Percentiles rank a stretch among this genome's conserved stretches.
Conservation (phyloP, 2,797 vertebrate genomes). For the Salmo trutta region DNA sequence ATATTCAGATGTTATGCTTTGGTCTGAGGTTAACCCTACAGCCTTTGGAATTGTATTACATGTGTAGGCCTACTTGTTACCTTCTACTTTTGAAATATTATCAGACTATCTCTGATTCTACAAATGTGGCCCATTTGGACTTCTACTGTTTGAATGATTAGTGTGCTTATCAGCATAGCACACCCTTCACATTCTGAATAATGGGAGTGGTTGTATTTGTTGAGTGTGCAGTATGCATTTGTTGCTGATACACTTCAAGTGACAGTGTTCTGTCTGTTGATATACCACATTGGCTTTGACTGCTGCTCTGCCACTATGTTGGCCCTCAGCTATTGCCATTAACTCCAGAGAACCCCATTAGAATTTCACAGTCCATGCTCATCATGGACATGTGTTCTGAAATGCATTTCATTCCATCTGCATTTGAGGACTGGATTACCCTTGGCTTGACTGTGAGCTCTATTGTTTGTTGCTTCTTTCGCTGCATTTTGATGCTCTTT, state of each 20-base stretch:
- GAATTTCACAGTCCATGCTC: background rate
- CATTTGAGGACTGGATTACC: background rate
- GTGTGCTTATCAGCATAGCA: background rate
- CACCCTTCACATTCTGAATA: background rate
- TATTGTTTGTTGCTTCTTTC: background rate
- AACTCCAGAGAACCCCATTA: background rate
- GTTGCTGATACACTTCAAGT: background rate
- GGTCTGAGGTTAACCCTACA: background rate
- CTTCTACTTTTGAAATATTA: background rate
- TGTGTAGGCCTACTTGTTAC: background rate
- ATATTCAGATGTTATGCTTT: background rate
- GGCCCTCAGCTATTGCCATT: background rate
- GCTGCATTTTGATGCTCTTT: background rate
- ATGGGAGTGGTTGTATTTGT: background rate
- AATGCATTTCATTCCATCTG: background rate
- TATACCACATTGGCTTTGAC: background rate
- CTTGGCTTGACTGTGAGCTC: background rate
- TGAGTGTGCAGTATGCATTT: slow-evolving; percentile 4
- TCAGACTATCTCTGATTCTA: too few relatives aligned
- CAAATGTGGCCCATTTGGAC: background rate
- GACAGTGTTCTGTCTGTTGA: background rate
- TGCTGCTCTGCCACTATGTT: background rate
- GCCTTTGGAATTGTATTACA: background rate
- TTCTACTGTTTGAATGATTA: background rate
- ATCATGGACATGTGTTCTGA: background rate